Conservation (phyloP, 2,888 invertebrate genomes). For the Norana najaformis region DNA sequence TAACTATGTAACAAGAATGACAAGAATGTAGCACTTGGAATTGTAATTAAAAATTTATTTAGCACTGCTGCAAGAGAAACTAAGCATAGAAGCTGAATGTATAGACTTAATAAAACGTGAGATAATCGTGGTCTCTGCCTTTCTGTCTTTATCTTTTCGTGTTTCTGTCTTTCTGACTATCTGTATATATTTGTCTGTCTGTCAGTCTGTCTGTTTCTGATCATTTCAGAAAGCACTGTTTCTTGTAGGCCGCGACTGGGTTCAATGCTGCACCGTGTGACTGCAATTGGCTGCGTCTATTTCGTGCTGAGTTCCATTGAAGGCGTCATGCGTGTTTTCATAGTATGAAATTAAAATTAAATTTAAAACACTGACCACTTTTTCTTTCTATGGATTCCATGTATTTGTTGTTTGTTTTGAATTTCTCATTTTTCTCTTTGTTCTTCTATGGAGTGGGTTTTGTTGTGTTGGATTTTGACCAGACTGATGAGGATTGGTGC, state of each 20-base stretch:
- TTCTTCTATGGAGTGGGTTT: too few relatives aligned
- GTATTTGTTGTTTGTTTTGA: neutral
- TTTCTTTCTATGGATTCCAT: neutral
- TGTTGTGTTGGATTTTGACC: too few relatives aligned
- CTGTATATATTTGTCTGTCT: neutral
- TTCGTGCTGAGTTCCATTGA: conserved; percentile 82
- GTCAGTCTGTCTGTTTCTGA: too few relatives aligned
- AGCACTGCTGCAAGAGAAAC: too few relatives aligned
- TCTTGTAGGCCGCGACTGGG: conserved; percentile 75
- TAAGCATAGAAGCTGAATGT: too few relatives aligned
- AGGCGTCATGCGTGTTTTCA: conserved; percentile 69
- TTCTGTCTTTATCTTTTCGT: neutral
- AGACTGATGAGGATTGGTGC: too few relatives aligned
- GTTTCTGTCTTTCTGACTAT: neutral
- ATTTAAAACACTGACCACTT: neutral
- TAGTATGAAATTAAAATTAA: conserved; percentile 22
- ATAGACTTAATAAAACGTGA: too few relatives aligned
- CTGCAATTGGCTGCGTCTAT: conserved; percentile 81
- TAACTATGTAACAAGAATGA: too few relatives aligned
- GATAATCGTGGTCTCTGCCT: neutral
- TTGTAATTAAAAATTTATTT: too few relatives aligned
- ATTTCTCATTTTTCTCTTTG: neutral
- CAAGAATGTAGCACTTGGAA: too few relatives aligned
- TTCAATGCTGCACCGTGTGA: conserved; percentile 82
- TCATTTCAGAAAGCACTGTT: too few relatives aligned